Base-by-base conservation (phyloP, 2,113 vertebrate genomes). In the Dipodomys ordii region DNA sequence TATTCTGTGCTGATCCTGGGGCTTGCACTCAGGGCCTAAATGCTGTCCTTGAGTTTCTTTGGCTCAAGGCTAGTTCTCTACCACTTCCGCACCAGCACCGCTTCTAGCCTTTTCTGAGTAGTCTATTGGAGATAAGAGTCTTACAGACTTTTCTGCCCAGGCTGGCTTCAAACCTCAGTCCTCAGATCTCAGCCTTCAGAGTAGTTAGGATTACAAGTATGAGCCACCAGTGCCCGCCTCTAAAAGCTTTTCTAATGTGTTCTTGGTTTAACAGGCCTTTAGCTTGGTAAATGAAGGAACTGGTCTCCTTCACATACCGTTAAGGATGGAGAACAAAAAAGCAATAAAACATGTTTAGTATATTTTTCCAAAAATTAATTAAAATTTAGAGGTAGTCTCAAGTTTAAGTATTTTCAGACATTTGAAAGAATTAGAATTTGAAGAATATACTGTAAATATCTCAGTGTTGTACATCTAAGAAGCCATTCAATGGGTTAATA, bases 301-400 rank as follows among this genome's bases (percentile, higher is more conserved):
- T 81, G 6, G 32, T 85, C 19, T 71, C 25, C 49, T 69, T 83
- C 28, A 64, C 6, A 10, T 23, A 64, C 6, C 53, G 82, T 76
- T 88, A 85, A 64, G 46, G 90, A 22, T 6, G 11, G 12, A 92
- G 44, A 16, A 92, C 18, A 80, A 91, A 83, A 2, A 93, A 44
- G 60, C 22, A 91, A 57, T 35, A 74, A 57, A 88, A 89, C 90
- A 77, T 78, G 46, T 53, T 83, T n/a, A 76, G 78, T 20, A 1
- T 69, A n/a, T 53, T 90, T 94, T 72, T 67, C 46, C 80, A 83
- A 93, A 78, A 93, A 86, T 80, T 83, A 88, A 80, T 83, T 88
- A 85, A 82, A 68, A 78, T 79, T 90, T 87, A 84, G 28, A 95
- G 93, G 35, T 68, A 86, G 80, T 79, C 84, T 78, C 53, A 87